Evolutionary conservation across 2,888 invertebrate species (phyloP), one percentile per base, ranked within the genome.

Genomic region (Drosophila pseudotakahashii): DNA sequence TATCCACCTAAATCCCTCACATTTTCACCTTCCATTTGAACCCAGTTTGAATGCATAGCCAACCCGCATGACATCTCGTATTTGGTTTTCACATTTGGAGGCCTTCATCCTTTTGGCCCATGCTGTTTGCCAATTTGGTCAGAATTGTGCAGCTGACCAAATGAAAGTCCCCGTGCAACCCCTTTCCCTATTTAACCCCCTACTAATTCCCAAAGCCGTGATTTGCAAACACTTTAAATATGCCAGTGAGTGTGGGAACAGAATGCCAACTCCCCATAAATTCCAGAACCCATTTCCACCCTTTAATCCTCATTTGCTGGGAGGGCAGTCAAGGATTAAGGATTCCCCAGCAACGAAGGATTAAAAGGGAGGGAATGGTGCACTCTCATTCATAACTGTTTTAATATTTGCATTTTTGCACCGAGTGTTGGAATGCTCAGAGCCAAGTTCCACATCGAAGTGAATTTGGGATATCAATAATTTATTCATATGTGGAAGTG

Each of bases 201-300:
- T 23, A 34, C 42, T 51, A 47, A 67, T 51, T 53, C 68, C 52
- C 69, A 10, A 23, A 32, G 39, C 45, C 52, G 53, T 70, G 70
- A 70, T 60, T 71, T 71, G 70, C 61, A 61, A 61, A 71, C 51
- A 48, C 61, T 51, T 57, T 55, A 61, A 51, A 61, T 54, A 51
- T 51, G 71, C 61, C 54, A 41, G 36, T 47, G 32, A 55, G 44
- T n/a, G 30, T n/a, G 30, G n/a, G 5, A 36, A 7, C 5, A 26
- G 9, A 13, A 47, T 34, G 13, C 1, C 19, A 39, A n/a, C 70
- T 44, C 26, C 26, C 48, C 14, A 41, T n/a, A 39, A 23, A 59
- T 50, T 39, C 11, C 69, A 32, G 47, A 47, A 14, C 36, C 19
- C 19, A 19, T 19, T 19, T 52, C 26, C 45, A 47, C 52, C 63